Evolutionary conservation across 2,797 vertebrate species (phyloP), one percentile per base, ranked within the genome.

Genomic region (Sciurus carolinensis): DNA sequence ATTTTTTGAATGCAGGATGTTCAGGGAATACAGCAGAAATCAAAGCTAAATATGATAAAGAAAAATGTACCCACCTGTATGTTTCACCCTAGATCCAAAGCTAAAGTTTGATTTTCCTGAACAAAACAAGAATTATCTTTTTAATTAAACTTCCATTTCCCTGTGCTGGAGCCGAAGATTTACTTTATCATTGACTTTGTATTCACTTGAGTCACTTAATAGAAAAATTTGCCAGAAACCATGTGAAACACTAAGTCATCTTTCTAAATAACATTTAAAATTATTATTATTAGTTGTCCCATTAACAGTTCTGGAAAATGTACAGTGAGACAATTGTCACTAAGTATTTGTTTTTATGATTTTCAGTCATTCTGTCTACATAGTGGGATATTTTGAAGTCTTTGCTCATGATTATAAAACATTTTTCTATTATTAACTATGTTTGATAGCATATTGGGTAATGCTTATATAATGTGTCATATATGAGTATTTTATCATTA

Each of bases 121-220:
- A 83, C 52, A 88, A 96, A 97, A 77, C 79, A 91, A 92, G 28
- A 64, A 75, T 89, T 75, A 54, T 71, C n/a, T 95, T 92, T 95
- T 76, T 80, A 92, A 86, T 87, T 96, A 80, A 94, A 57, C 17
- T 20, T 96, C 11, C 47, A n/a, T 64, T 33, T 96, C 39, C 20
- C 28, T 66, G 4, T 39, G 20, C 62, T 72, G 15, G 7, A 84
- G 10, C 50, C 67, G 13, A 93, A 22, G 24, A 3, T 36, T 94
- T 33, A 36, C 54, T 67, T 50, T 50, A 36, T 44, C 12, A 54
- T n/a, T 69, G 57, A 50, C n/a, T 80, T 85, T 73, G 44, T 52
- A 62, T 36, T 80, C 22, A 14, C 10, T 13, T 77, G 57, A 71
- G 20, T 94, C 57, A 57, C 26, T 67, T 86, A 36, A 76, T 42